Evolutionary conservation across 35 echinoderm and acorn worm genomes (phyloP), one percentile per base, ranked within the genome.

Genomic region (Amphiura filiformis): DNA sequence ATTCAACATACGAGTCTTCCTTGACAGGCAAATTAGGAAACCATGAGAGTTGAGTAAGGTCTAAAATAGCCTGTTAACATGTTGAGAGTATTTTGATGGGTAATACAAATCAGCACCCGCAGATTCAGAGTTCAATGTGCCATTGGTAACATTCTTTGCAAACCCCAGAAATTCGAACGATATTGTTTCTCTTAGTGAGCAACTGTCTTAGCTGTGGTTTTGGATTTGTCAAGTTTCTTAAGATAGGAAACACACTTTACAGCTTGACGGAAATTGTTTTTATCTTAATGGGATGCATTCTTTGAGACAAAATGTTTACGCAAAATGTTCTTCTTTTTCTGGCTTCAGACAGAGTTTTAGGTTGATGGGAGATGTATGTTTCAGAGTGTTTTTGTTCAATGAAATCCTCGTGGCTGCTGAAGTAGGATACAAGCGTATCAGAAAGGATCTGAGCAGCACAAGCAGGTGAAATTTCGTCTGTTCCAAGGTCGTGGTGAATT

Each of bases 81-180:
- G 31, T 13, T 78, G 0, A 57, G 39, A 79, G 33, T 87, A 87
- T 34, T 87, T 78, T 1, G 20, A 28, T 39, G 37, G 23, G 36
- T 87, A 87, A 35, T 79, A 87, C 35, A 7, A 15, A 79, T 78
- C 41, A 47, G 86, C 86, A 26, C 23, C n/a, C 15, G 78, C 75
- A 32, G 77, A 34, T 1, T 39, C 15, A 1, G 39, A 49, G 30
- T 57, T 57, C 13, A 87, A 30, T 22, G 26, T 87, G 1, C 86
- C 86, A 35, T 87, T 78, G 13, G 64, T 76, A 13, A 79, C 75
- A 12, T 39, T 26, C 38, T 87, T 40, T 1, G 37, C 61, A 37
- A 79, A 87, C 15, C 35, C 38, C 86, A 36, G 76, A 39, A 87
- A 87, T 87, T 75, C 23, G 32, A 77, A 47, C 77, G 77, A 57